Conservation (phyloP, 2,888 invertebrate species). For the Thymelicus acteon region DNA sequence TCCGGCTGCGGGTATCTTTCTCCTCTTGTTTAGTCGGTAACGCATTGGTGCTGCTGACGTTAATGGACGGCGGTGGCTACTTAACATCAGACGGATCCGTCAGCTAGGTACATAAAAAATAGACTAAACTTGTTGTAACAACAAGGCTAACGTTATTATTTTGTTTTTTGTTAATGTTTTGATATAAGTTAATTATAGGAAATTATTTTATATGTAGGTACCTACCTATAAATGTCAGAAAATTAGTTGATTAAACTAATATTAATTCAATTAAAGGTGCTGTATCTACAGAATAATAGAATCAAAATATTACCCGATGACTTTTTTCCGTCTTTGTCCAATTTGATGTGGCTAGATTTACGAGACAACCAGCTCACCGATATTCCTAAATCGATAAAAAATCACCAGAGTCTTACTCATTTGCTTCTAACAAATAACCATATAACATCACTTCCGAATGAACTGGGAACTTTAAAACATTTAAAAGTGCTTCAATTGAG, state of each 20-base stretch:
- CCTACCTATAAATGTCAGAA: no score
- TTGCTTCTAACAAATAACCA: constrained; percentile 87
- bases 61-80: no score
- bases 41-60: no score
- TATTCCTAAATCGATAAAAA: constrained; percentile 83
- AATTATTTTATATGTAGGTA: no score
- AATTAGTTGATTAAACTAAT: neutral
- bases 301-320: constrained; percentile 82
- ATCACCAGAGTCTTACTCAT: constrained; percentile 85
- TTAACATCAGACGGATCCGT: no score
- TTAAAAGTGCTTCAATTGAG: constrained; percentile 86
- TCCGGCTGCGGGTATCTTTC: no score
- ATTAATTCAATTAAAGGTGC: constrained; percentile 63
- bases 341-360: constrained; percentile 87
- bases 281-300: constrained; percentile 82
- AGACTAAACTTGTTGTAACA: no score
- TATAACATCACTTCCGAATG: constrained; percentile 84
- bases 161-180: no score
- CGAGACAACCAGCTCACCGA: constrained; percentile 84
- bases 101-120: no score
- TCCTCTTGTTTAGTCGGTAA: no score
- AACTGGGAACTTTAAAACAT: constrained; percentile 85
- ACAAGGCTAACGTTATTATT: no score
- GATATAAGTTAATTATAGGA: no score
- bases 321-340: constrained; percentile 82